Evolutionary conservation across 2,113 vertebrate species (phyloP), one percentile per base, ranked within the genome.

Genomic region (Platichthys stellatus): DNA sequence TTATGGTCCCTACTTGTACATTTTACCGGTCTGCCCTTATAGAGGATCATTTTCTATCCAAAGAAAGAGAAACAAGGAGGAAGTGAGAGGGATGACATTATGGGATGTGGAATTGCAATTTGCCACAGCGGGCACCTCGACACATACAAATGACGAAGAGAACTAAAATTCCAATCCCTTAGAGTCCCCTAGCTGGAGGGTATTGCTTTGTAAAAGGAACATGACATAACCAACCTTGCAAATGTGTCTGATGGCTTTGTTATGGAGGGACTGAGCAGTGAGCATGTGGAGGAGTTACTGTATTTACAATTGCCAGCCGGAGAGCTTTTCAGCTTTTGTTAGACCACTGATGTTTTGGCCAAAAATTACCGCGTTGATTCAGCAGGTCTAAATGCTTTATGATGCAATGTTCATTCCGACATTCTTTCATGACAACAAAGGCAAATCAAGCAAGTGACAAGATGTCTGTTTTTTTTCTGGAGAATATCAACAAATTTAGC

Each of bases 141-240:
- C 90, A 92, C 90, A 92, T 90, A 93, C 92, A 93, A 93, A 92
- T 93, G 88, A 93, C 65, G 63, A 66, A 74, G 68, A 76, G 86
- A 90, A 77, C 81, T 88, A 81, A 82, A 90, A 89, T 89, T 87
- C 78, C 80, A 89, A 85, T 88, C 82, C 90, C 89, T 89, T 84
- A 76, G 85, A 90, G 83, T 93, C 84, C 69, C 63, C 43, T 88
- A 8, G 86, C 91, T 90, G 73, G 80, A 89, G 88, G 87, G 81
- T 92, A 88, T 88, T 87, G 80, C 89, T 89, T 90, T 90, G 90
- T 90, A 83, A 92, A 86, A 87, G 74, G 86, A 89, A 90, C 85
- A 90, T 92, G 89, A 91, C 86, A 91, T 91, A 91, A 91, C 87
- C 84, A 90, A 83, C 90, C 90, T 91, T 90, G 87, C 85, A 90